Percentiles rank a stretch among this genome's conserved stretches.
phyloP scores from a whole-genome alignment of 2,113 vertebrate species.

The Carassius auratus region DNA sequence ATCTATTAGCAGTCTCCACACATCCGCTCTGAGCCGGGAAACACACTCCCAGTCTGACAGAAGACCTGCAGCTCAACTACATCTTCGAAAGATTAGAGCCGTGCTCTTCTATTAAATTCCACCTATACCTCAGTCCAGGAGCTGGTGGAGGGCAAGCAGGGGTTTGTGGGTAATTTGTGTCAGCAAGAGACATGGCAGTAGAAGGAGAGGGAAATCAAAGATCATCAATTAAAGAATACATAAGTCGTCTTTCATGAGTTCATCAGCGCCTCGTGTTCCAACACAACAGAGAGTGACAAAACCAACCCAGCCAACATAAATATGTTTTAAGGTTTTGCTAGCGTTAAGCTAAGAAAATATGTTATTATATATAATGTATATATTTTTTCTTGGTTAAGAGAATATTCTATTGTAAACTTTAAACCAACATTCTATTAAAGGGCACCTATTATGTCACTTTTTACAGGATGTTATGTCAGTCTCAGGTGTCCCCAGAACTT shows the following conservation, averaged over 20 bases:
- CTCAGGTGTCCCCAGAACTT: too few relatives aligned
- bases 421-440: too few relatives aligned
- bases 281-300: neutral
- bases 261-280: neutral
- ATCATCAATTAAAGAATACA: neutral
- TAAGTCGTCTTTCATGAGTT: neutral
- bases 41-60: neutral
- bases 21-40: neutral
- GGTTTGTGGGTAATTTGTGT: too few relatives aligned
- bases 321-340: too few relatives aligned
- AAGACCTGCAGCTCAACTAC: conserved; percentile 36
- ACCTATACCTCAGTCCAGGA: conserved; percentile 23
- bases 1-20: conserved; percentile 70
- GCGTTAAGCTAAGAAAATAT: too few relatives aligned
- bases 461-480: too few relatives aligned
- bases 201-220: neutral
- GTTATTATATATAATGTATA: too few relatives aligned
- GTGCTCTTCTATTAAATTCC: conserved; percentile 24
- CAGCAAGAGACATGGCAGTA: neutral
- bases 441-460: too few relatives aligned
- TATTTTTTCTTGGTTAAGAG: too few relatives aligned
- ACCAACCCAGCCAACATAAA: neutral
- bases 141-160: conserved; percentile 12
- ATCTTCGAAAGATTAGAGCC: conserved; percentile 45
- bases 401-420: too few relatives aligned